Base-by-base conservation (phyloP, 2,888 invertebrate species). In the Drosophila emarginata region DNA sequence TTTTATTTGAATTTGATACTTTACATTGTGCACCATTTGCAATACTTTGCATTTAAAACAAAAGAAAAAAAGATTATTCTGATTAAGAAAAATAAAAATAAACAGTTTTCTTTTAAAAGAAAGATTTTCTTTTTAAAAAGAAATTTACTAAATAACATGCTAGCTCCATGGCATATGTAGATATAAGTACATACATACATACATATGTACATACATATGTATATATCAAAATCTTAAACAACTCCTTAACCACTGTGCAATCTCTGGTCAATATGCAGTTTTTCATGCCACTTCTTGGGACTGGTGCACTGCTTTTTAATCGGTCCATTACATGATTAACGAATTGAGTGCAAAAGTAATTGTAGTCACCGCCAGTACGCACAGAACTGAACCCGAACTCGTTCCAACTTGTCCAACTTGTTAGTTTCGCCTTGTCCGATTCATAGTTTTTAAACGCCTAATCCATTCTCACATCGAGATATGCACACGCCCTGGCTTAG, bases 271-370 rank as follows among this genome's bases (percentile, higher is more conserved):
- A 45, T 45, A 15, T 45, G 40, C 18, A 45, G 40, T 18, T 45
- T 45, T 15, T 15, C 40, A 18, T 45, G 32, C 32, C 32, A 32
- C 32, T 32, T 9, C 32, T 32, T 32, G 40, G 40, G 40, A 21
- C 18, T 45, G 45, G 4, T 18, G 45, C 45, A 45, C 18, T 63
- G 65, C 40, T 52, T 28, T 66, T 45, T 58, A 40, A 36, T 32
- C 26, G 23, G 23, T 50, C 23, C 45, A 45, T 45, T 45, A 45
- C 45, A 45, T 45, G 45, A 45, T 45, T 45, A 45, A 45, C 45
- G 45, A 45, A 45, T 45, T 18, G 45, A 88, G 88, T 83, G 79
- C 87, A 86, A 87, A 84, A 88, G 87, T 88, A 86, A 88, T 86
- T 86, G 87, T 84, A 67, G 67, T 11, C 53, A 15, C 18, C 3